These are phyloP conservation scores for Myotis daubentonii DNA, from an alignment of 2,797 vertebrate species.

Conservation along the genomic window DNA sequence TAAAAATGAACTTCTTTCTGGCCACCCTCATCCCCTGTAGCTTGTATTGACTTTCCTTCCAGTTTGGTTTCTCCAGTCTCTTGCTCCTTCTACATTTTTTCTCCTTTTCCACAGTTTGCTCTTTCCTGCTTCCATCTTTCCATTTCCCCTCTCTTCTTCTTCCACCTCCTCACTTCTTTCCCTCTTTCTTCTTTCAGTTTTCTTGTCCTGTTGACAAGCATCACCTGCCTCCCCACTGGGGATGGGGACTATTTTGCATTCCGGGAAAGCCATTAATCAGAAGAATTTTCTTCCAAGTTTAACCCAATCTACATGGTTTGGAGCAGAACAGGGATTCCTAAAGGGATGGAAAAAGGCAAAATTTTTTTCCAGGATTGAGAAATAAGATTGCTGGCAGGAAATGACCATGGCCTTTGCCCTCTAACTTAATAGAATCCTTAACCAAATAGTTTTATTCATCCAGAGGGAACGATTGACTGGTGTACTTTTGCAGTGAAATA, in stretches of 20 bases:
- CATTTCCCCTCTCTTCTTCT: background rate
- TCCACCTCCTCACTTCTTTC: background rate
- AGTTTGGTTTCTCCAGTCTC: background rate
- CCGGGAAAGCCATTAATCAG: background rate
- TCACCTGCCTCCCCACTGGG: background rate
- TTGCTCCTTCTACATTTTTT: background rate
- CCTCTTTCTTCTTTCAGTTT: background rate
- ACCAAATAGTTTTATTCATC: slow-evolving; percentile 32
- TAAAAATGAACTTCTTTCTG: background rate
- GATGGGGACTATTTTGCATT: background rate
- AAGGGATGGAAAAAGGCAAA: background rate
- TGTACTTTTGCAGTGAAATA: background rate
- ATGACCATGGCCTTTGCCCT: background rate
- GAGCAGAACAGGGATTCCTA: background rate
- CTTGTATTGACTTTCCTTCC: background rate
- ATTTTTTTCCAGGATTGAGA: background rate
- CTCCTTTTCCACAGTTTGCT: background rate
- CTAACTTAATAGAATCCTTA: slow-evolving; percentile 32
- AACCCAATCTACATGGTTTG: background rate
- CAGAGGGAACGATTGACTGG: background rate
- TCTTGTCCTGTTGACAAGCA: background rate
- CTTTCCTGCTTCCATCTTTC: background rate
- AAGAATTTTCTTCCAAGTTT: background rate
- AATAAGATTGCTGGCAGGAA: slow-evolving; percentile 34
- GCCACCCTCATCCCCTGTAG: rapidly evolving